Base-by-base conservation (phyloP, 2,888 invertebrate genomes). In the Melieria crassipennis region DNA sequence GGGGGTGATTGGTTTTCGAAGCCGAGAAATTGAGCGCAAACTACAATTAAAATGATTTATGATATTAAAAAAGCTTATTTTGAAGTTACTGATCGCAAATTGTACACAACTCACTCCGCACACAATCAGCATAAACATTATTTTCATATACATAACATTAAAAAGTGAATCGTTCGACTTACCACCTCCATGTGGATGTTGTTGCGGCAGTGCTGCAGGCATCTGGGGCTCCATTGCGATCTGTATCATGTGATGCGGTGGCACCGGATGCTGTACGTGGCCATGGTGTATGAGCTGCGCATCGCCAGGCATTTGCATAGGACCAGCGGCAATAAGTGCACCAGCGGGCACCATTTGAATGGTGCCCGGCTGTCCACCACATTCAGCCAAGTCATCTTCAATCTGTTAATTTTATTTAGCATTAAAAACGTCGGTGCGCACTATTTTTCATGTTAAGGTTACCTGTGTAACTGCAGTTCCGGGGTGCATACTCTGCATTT, bases 301-400 rank as follows among this genome's bases (percentile, higher is more conserved):
- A 55, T 73, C 73, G 47, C 65, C 68, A 7, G 72, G 69, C 47
- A 77, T 42, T 7, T 73, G 47, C 58, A 77, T 76, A 10, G 74
- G 46, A 50, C 65, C 65, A 60, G 68, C 16, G 11, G 66, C 48
- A 9, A 75, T 65, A 6, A 76, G 72, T 57, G 75, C 60, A 47
- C 76, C 73, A 56, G 79, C 75, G 5, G 75, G 70, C 7, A 81
- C 69, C 73, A 84, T 75, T 72, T 77, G 78, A 63, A 80, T 75
- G 7, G 75, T 62, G 74, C 57, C 69, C 9, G 78, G 75, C 13
- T 76, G 71, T 30, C 70, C 77, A 7, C 73, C 78, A 68, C 83
- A 83, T 30, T 83, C 85, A 0, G 77, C 74, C 13, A 83, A 67
- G 7, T 84, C 84, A 61, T 84, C 83, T 5, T 82, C 83, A 63